Conservation (phyloP, 2,888 invertebrate species). For the Busseola fusca region DNA sequence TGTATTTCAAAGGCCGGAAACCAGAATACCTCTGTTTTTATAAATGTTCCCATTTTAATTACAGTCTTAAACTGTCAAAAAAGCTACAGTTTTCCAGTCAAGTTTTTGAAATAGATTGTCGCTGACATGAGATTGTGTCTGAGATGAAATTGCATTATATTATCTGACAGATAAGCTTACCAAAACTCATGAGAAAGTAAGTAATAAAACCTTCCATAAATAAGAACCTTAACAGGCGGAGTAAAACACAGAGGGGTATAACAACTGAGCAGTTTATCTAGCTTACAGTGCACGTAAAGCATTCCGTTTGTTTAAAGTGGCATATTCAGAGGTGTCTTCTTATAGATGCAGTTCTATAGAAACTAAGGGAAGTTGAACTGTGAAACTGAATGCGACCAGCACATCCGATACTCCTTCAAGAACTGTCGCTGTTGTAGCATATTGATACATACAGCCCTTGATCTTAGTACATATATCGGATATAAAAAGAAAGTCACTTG, state of each 20-base stretch:
- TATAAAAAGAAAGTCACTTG: too few species aligned
- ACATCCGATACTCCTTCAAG: not conserved
- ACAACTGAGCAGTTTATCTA: not conserved
- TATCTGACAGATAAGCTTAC: too few species aligned
- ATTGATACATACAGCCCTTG: too few species aligned
- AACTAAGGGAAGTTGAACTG: not conserved
- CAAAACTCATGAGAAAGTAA: not conserved
- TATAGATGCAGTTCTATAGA: not conserved
- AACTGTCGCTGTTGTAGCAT: not conserved
- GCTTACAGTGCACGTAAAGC: not conserved
- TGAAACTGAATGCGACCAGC: not conserved
- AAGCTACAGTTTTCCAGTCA: not conserved
- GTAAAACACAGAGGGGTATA: not conserved
- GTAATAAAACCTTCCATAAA: not conserved
- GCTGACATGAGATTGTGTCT: not conserved
- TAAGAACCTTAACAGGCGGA: not conserved
- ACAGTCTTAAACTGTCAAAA: too few species aligned
- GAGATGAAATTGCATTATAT: too few species aligned
- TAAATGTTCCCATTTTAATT: not conserved
- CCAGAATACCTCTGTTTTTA: not conserved
- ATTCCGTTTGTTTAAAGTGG: conserved; percentile 1
- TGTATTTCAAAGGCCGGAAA: not conserved
- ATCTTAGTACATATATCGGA: too few species aligned
- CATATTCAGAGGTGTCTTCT: not conserved
- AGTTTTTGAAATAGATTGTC: not conserved